Evolutionary conservation across 2,113 vertebrate species (phyloP).

Genomic region (Ellobius talpinus): DNA sequence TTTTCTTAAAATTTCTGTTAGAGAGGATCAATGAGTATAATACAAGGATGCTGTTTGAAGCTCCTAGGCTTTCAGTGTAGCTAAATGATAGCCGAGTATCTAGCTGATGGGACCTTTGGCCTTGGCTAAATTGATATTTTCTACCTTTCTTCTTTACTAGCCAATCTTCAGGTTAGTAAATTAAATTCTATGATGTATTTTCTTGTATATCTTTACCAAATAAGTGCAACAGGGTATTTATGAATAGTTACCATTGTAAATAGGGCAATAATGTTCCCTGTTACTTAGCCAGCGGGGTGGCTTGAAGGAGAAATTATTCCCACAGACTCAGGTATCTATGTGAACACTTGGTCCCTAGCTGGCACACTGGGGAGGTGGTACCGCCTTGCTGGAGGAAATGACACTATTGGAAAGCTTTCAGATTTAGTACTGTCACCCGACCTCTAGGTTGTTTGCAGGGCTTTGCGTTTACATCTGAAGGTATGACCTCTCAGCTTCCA

Average conservation of each 20-base stretch:
- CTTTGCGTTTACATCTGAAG: background rate
- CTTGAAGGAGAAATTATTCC: background rate
- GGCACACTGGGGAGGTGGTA: background rate
- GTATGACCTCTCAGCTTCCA: background rate
- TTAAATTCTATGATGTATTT: background rate
- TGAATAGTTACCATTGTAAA: background rate
- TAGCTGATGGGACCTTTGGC: background rate
- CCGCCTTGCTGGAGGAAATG: background rate
- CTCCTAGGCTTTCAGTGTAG: background rate
- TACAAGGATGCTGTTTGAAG: background rate
- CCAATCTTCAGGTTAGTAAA: slow-evolving; percentile 12
- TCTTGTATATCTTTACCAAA: background rate
- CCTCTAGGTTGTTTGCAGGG: background rate
- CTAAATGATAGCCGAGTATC: background rate
- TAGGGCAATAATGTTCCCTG: background rate
- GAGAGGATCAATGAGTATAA: background rate
- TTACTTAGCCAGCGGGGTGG: background rate
- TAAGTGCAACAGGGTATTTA: background rate
- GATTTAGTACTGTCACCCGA: background rate
- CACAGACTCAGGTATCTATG: background rate
- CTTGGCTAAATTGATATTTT: background rate
- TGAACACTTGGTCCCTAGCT: background rate
- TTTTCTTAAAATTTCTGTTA: background rate
- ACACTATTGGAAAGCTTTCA: background rate
- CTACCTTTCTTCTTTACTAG: background rate